phyloP scores from a whole-genome alignment of 2,797 vertebrate species.

The Brotula barbata region DNA sequence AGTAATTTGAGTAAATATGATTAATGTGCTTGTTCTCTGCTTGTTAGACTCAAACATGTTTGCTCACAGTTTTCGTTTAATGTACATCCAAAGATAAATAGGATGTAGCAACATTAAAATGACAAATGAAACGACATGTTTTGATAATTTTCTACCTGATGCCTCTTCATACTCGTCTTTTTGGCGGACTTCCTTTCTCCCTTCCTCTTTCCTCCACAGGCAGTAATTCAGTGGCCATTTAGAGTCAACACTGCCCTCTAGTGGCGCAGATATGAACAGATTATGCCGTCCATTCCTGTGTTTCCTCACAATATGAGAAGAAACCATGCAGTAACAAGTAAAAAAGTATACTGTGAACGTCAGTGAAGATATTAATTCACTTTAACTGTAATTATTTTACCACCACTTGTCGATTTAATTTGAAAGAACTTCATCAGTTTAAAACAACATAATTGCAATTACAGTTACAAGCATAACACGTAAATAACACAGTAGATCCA shows the following conservation, averaged over 20 bases:
- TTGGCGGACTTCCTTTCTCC: no score
- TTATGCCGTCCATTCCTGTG: not conserved
- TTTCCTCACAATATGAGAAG: not conserved
- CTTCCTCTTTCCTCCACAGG: not conserved
- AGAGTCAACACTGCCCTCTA: conserved; percentile 78
- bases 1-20: no score
- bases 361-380: no score
- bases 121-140: no score
- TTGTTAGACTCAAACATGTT: no score
- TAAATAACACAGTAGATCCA: not conserved
- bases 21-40: no score
- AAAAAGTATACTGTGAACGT: not conserved
- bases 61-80: no score
- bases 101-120: no score
- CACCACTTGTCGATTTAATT: not conserved
- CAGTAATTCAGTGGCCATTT: conserved; percentile 22
- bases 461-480: no score
- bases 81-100: no score
- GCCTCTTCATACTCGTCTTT: not conserved
- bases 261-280: conserved; percentile 55
- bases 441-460: no score
- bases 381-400: not conserved
- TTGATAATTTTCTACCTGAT: not conserved
- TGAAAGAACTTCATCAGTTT: no score
- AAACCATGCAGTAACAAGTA: not conserved